phyloP scores from a whole-genome alignment of 2,888 invertebrate species.

The Trileptium ribeirensis region DNA sequence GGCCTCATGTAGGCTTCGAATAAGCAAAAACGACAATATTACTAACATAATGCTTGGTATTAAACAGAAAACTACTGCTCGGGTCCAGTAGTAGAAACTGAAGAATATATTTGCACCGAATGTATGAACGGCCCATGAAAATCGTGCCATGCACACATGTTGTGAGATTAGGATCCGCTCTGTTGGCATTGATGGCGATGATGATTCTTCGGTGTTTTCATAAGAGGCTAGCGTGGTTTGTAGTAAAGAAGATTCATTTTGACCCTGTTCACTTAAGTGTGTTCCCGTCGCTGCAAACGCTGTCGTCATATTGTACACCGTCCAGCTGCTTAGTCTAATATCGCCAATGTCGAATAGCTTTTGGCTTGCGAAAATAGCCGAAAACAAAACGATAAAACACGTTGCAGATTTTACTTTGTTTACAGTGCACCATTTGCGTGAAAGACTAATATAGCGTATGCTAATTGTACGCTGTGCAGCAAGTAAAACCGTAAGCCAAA shows the following conservation, averaged over 20 bases:
- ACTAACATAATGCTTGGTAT: slow-evolving; percentile 81
- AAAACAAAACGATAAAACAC: slow-evolving; percentile 66
- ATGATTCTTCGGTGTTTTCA: background rate
- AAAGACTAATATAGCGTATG: slow-evolving; percentile 80
- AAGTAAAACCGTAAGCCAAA: slow-evolving; percentile 78
- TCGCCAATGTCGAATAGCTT: slow-evolving; percentile 65
- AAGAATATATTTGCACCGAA: slow-evolving; percentile 64
- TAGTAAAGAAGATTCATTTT: too few species aligned
- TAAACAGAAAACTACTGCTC: slow-evolving; percentile 82
- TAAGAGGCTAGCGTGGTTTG: background rate
- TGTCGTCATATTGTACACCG: background rate
- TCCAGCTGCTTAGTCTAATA: background rate
- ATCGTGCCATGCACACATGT: background rate
- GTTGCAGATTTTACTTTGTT: slow-evolving; percentile 62
- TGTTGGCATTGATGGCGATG: too few species aligned
- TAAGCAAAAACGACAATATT: slow-evolving; percentile 75
- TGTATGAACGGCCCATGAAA: slow-evolving; percentile 35
- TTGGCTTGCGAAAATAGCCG: slow-evolving; percentile 71
- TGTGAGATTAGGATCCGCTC: background rate
- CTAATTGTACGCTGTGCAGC: slow-evolving; percentile 86
- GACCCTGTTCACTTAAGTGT: background rate
- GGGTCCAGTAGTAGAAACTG: slow-evolving; percentile 64
- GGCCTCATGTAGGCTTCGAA: slow-evolving; percentile 74
- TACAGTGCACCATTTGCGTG: slow-evolving; percentile 64
- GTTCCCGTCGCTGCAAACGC: background rate